Evolutionary conservation across 2,888 invertebrate species (phyloP).

Genomic region (Plemyria rubiginata): DNA sequence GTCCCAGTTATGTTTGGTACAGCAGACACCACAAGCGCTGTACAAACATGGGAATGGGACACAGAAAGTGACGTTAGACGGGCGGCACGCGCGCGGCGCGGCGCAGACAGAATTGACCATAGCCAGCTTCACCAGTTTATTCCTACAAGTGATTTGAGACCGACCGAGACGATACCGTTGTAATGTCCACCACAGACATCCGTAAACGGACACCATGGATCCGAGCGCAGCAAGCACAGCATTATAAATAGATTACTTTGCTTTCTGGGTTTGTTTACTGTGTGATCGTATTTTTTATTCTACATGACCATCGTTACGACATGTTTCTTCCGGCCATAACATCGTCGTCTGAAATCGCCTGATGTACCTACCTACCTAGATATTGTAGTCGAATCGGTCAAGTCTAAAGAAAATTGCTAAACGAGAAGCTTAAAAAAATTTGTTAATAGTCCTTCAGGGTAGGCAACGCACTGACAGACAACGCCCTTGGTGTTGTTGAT

Average conservation of each 20-base stretch:
- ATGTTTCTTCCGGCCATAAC: slow-evolving; percentile 15
- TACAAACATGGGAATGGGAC: no score
- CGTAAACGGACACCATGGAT: slow-evolving; percentile 28
- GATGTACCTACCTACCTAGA: no score
- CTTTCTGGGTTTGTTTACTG: slow-evolving; percentile 22
- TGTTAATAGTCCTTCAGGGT: no score
- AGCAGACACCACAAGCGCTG: no score
- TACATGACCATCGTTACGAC: slow-evolving; percentile 18
- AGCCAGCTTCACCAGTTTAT: slow-evolving; percentile 31
- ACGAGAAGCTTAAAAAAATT: no score
- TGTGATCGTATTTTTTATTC: slow-evolving; percentile 12
- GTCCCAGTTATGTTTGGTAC: no score
- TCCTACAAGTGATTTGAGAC: slow-evolving; percentile 16
- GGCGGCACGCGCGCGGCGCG: no score
- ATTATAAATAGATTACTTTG: slow-evolving; percentile 41
- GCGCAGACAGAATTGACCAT: not conserved
- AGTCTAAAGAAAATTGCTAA: no score
- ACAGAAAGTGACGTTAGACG: no score
- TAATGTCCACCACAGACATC: slow-evolving; percentile 36
- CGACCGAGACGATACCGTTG: slow-evolving; percentile 35
- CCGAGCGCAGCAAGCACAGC: slow-evolving; percentile 20
- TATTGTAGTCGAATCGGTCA: not conserved
- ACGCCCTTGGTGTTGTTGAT: no score
- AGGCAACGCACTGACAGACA: no score
- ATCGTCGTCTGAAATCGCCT: not conserved